These are phyloP conservation scores for Ormyrus rosae DNA, from an alignment of 2,888 invertebrate species.

Conservation along the genomic window DNA sequence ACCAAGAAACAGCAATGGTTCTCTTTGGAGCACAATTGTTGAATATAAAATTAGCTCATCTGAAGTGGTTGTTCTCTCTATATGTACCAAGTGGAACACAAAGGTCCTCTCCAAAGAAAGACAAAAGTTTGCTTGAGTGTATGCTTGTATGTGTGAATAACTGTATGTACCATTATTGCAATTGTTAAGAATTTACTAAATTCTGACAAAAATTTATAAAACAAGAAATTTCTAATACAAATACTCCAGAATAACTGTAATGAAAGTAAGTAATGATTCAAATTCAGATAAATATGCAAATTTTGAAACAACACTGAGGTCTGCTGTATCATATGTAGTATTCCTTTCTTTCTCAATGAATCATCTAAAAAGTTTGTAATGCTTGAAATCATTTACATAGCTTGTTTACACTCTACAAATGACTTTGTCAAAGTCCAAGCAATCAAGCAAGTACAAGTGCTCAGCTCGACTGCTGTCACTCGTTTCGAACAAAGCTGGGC, in stretches of 20 bases:
- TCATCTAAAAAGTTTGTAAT: constrained; percentile 27
- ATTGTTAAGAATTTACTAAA: neutral
- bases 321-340: neutral
- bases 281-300: constrained; percentile 3
- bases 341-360: constrained; percentile 33
- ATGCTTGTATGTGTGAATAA: neutral
- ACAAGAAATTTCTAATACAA: neutral
- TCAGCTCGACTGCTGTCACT: too few relatives aligned
- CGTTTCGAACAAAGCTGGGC: too few relatives aligned
- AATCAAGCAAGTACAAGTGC: too few relatives aligned
- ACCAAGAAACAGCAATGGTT: constrained; percentile 12
- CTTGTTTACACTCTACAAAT: constrained; percentile 28
- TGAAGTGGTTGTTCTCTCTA: constrained; percentile 39
- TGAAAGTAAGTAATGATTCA: neutral
- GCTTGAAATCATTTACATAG: neutral
- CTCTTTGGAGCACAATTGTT: constrained; percentile 22
- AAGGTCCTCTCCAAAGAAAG: constrained; percentile 22
- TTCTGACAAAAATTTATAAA: neutral
- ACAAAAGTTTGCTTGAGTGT: constrained; percentile 11
- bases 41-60: constrained; percentile 44
- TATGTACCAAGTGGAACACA: constrained; percentile 34
- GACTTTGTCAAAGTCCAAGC: constrained; percentile 30
- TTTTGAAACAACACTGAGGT: neutral
- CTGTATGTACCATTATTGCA: neutral
- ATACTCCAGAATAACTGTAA: neutral